A percentile compares a stretch with the other conserved stretches of the same genome.
Evolutionary conservation across 2,113 vertebrate genomes (phyloP).

Genomic region (Harpagus bidentatus): DNA sequence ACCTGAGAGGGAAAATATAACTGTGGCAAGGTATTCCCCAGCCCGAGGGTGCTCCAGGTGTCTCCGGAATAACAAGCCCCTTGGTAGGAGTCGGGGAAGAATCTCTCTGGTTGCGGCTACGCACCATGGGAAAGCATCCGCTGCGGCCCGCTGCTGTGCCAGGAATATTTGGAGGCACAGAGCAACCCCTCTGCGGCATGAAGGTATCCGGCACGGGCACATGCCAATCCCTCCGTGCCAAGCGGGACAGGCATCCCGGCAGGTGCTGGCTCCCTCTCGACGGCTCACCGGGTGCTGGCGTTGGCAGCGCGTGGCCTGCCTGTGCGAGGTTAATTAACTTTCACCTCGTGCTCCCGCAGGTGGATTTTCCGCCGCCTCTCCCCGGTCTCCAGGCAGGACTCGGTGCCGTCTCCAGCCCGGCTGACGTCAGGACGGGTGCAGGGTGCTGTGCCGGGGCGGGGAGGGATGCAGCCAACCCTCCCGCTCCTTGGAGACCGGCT

Average conservation of each 20-base stretch:
- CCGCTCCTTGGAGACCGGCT: conserved; percentile 56
- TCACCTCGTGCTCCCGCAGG: not conserved
- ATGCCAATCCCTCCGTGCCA: not conserved
- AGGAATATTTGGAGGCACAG: not conserved
- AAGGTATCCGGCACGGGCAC: accelerated
- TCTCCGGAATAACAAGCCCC: not conserved
- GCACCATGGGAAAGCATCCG: accelerated
- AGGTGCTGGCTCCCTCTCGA: accelerated
- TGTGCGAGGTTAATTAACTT: not conserved
- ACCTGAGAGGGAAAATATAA: not conserved
- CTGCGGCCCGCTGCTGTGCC: accelerated
- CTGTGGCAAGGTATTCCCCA: not conserved
- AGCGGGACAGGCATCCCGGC: not conserved
- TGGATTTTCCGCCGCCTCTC: not conserved
- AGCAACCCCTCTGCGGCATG: accelerated
- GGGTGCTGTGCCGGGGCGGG: not conserved
- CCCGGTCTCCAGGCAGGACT: conserved; percentile 57
- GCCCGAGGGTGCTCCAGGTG: not conserved
- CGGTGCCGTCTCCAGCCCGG: conserved; percentile 42
- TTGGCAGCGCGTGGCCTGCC: not conserved
- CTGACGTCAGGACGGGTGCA: conserved; percentile 64
- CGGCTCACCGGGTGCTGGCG: accelerated
- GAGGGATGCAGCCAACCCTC: conserved; percentile 10
- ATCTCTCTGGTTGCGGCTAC: accelerated
- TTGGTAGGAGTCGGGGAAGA: not conserved